These are phyloP conservation scores for Acipenser oxyrinchus DNA, from an alignment of 2,797 vertebrate species.

Conservation along the genomic window DNA sequence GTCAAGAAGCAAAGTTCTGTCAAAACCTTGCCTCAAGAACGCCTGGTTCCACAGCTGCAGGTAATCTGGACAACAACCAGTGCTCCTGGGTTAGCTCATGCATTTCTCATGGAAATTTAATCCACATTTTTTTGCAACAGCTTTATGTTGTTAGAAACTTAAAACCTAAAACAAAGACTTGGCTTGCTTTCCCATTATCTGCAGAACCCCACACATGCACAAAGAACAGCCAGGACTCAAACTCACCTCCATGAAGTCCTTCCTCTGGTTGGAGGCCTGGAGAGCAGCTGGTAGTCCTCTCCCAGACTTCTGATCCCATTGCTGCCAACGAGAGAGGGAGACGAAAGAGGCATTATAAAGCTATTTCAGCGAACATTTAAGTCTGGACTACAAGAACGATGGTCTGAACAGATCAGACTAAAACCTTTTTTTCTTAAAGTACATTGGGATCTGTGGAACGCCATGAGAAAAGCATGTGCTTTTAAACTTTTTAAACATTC, in stretches of 20 bases:
- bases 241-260: constrained; percentile 96
- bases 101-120: not conserved
- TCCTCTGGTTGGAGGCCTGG: constrained; percentile 86
- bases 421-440: not conserved
- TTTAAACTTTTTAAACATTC: not conserved
- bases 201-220: not conserved
- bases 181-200: not conserved
- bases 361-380: not conserved
- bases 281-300: constrained; percentile 77
- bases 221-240: not conserved
- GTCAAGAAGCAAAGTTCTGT: too few relatives aligned
- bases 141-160: not conserved
- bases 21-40: too few relatives aligned
- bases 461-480: not conserved
- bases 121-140: constrained; percentile 40
- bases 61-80: too few relatives aligned
- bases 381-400: not conserved
- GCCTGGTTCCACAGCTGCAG: too few relatives aligned
- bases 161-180: not conserved
- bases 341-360: constrained; percentile 9
- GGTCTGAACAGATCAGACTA: not conserved
- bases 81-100: not conserved
- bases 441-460: not conserved
- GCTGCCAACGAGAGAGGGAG: constrained; percentile 47
- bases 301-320: constrained; percentile 89